Percentiles rank a stretch among this genome's conserved stretches.
Evolutionary conservation across 2,888 invertebrate genomes (phyloP).

Genomic region (Pheosia tremula): DNA sequence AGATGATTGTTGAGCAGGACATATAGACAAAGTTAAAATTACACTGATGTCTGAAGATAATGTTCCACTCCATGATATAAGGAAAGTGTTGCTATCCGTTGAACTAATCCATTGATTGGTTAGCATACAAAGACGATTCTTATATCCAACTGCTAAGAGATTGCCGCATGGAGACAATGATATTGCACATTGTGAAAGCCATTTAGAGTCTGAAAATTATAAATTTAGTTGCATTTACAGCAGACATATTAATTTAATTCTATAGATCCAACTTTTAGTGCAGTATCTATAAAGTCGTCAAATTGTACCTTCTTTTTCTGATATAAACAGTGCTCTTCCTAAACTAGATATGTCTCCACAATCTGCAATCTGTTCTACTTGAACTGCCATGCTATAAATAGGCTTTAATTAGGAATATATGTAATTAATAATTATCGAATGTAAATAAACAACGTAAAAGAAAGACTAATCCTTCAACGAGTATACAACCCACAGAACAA

Average conservation of each 20-base stretch:
- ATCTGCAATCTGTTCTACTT: conserved; percentile 86
- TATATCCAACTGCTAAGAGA: conserved; percentile 69
- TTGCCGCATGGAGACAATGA: conserved; percentile 77
- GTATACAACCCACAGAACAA: too few species aligned
- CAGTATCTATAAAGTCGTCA: neutral
- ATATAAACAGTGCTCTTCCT: conserved; percentile 83
- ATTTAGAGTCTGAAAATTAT: conserved; percentile 65
- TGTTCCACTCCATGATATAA: conserved; percentile 79
- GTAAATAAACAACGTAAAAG: too few species aligned
- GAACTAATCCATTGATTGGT: conserved; percentile 78
- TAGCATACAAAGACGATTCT: conserved; percentile 69
- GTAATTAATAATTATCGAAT: too few species aligned
- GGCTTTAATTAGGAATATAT: too few species aligned
- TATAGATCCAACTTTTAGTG: neutral
- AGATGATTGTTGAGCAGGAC: conserved; percentile 75
- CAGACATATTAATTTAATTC: neutral
- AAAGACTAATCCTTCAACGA: too few species aligned
- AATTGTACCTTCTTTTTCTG: conserved; percentile 75
- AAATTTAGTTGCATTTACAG: neutral
- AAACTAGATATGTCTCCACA: conserved; percentile 85
- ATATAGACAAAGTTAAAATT: conserved; percentile 68
- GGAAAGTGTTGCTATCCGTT: conserved; percentile 69
- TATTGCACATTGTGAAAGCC: conserved; percentile 73
- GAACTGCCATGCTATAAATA: conserved; percentile 66
- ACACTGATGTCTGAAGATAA: conserved; percentile 68